Base-by-base conservation (phyloP, 2,797 vertebrate genomes). In the Oreortyx pictus region DNA sequence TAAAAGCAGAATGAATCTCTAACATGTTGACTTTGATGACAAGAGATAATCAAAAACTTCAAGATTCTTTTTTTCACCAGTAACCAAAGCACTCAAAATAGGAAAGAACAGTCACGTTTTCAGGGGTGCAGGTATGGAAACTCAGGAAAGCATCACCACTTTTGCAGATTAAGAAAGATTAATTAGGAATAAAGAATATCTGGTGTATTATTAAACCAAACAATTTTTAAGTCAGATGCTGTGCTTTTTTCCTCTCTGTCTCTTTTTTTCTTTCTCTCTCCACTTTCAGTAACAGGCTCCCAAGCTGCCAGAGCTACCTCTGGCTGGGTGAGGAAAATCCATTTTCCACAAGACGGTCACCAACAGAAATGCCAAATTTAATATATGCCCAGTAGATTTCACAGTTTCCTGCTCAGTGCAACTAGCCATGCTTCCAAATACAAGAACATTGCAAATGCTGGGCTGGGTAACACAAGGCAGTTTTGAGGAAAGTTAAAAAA, bases 341-440 rank as follows among this genome's bases (percentile, higher is more conserved):
- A 82, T 94, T 96, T 50, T 75, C 82, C 78, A 91, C 70, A 88
- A 93, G 93, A 95, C 72, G 2, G 73, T 82, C 86, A 82, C 72
- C 88, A 93, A 64, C 71, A 95, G 88, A 92, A 94, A 90, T 84
- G 90, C 82, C 80, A 82, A 95, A 94, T 92, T 93, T 83, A 94
- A 88, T 94, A 85, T 91, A 89, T 80, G 93, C 93, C 88, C 95
- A 92, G 88, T 81, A 94, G 87, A 95, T 94, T 94, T 95, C 95
- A 94, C 88, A 95, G 92, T 94, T 94, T 96, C 74, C 86, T 91
- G 89, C 86, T 95, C 62, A 86, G 46, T 86, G 91, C 95, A 95
- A 82, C 77, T 91, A 93, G 89, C 75, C 95, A 95, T 93, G 95
- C 94, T 93, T 96, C 74, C 60, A 13, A 86, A 92, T 88, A 91